These are phyloP conservation scores for Galaxea fascicularis DNA, from an alignment of 92 coral and sea anemone genomes.

Conservation along the genomic window DNA sequence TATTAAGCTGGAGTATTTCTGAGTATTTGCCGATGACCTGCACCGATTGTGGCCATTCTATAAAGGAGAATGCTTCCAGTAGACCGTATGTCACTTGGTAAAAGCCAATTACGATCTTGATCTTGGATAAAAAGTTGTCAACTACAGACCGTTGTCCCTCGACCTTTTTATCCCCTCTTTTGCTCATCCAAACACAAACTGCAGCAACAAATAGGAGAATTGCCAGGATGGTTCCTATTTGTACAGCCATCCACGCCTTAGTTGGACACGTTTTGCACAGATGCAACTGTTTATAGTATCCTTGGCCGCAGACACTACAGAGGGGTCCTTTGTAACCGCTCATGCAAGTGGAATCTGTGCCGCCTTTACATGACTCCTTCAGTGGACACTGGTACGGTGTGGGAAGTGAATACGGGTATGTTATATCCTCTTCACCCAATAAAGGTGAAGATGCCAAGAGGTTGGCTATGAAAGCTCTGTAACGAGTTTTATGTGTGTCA, in stretches of 20 bases:
- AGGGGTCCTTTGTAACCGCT: slow-evolving; percentile 1
- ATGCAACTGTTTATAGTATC: neutral
- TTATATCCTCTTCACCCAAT: neutral
- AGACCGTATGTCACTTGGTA: slow-evolving; percentile 60
- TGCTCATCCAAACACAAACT: slow-evolving; percentile 1
- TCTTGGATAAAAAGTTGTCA: slow-evolving; percentile 50
- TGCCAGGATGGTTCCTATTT: slow-evolving; percentile 6
- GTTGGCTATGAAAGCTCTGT: neutral
- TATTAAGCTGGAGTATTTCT: slow-evolving; percentile 52
- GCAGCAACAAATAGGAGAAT: neutral
- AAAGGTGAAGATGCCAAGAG: neutral
- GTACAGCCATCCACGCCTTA: slow-evolving; percentile 39
- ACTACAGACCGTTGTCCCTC: slow-evolving; percentile 3
- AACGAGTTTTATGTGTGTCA: neutral
- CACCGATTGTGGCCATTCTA: slow-evolving; percentile 55
- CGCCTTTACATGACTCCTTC: slow-evolving; percentile 6
- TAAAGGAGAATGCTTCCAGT: slow-evolving; percentile 49
- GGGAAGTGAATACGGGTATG: slow-evolving; percentile 12
- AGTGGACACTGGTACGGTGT: slow-evolving; percentile 2
- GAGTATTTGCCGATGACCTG: slow-evolving; percentile 23
- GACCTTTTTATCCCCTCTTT: slow-evolving; percentile 17
- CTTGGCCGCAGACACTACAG: neutral
- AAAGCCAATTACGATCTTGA: slow-evolving; percentile 62
- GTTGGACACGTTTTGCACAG: slow-evolving; percentile 56
- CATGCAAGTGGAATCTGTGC: neutral